These are phyloP conservation scores for Epicampocera succincta DNA, from an alignment of 2,888 invertebrate genomes.

Conservation along the genomic window DNA sequence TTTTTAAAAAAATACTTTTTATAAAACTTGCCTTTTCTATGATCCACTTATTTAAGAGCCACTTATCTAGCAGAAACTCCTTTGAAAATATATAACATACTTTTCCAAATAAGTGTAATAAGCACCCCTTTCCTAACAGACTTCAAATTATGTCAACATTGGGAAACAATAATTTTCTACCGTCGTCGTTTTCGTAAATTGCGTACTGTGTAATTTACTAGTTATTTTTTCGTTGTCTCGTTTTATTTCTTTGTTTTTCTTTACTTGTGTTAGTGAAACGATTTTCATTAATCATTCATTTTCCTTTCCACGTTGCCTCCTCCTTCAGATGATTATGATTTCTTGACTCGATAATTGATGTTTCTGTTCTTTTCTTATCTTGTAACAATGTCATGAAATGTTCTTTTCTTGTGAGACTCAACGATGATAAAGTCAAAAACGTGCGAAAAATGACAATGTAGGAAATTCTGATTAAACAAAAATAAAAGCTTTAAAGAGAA, in stretches of 20 bases:
- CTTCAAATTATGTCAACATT: too few species aligned
- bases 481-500: background rate
- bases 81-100: too few species aligned
- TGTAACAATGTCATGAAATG: constrained; percentile 7
- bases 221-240: background rate
- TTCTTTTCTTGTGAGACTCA: background rate
- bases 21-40: background rate
- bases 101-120: too few species aligned
- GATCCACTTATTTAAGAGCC: background rate
- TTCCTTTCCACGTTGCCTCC: constrained; percentile 14
- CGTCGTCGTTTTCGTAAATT: too few species aligned
- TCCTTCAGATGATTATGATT: constrained; percentile 29
- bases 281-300: constrained; percentile 44
- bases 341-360: constrained; percentile 21
- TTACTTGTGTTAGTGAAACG: constrained; percentile 5
- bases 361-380: constrained; percentile 7
- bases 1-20: background rate
- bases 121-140: too few species aligned
- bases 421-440: background rate
- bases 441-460: constrained; percentile 1
- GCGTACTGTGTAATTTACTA: background rate
- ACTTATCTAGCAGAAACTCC: too few species aligned
- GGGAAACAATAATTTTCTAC: too few species aligned
- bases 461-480: constrained; percentile 25
- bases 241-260: background rate